Evolutionary conservation across 2,888 invertebrate genomes (phyloP).

Genomic region (Adelphocoris suturalis): DNA sequence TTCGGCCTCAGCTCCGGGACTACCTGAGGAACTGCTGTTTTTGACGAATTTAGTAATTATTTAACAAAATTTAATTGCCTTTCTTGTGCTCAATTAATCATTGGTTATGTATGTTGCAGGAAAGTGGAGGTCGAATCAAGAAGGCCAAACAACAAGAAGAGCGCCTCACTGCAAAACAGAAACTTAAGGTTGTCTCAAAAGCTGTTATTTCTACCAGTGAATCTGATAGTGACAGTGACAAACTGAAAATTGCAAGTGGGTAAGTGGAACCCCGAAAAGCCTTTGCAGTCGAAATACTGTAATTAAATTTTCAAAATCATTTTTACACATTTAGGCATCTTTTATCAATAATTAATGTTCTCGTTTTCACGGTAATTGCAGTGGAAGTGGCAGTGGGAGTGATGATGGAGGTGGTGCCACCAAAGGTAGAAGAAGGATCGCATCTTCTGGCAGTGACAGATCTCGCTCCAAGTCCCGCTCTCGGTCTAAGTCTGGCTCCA

Average conservation of each 20-base stretch:
- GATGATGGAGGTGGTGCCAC: conserved; percentile 71
- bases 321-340: conserved; percentile 21
- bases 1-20: too few relatives aligned
- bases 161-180: conserved; percentile 90
- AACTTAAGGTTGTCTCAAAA: conserved; percentile 93
- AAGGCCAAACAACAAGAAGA: conserved; percentile 80
- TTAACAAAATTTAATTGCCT: too few relatives aligned
- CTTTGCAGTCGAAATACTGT: background rate
- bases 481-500: conserved; percentile 77
- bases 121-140: conserved; percentile 76
- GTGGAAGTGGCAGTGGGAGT: conserved; percentile 76
- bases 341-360: background rate
- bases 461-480: conserved; percentile 79
- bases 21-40: too few relatives aligned
- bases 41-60: too few relatives aligned
- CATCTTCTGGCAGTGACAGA: conserved; percentile 78
- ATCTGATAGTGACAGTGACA: conserved; percentile 84
- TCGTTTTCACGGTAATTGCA: conserved; percentile 75
- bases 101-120: conserved; percentile 58
- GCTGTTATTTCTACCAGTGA: conserved; percentile 96
- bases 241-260: conserved; percentile 80
- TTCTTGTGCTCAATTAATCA: too few relatives aligned
- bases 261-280: conserved; percentile 67
- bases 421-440: conserved; percentile 72
- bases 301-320: conserved; percentile 67